A percentile compares a stretch with the other conserved stretches of the same genome.
These are phyloP conservation scores for Merluccius polli DNA, from an alignment of 2,797 vertebrate species.

Conservation along the genomic window DNA sequence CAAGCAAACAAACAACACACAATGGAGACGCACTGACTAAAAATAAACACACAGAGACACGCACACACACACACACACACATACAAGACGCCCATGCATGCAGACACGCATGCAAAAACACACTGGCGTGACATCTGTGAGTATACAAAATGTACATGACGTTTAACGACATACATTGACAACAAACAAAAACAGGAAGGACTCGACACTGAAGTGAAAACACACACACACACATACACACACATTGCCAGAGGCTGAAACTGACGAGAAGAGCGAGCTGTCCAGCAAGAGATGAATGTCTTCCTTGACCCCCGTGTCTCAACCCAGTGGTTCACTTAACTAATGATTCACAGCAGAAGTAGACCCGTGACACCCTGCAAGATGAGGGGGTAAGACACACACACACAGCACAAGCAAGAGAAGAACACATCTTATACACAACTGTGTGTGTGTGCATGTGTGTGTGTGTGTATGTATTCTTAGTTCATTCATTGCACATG, in stretches of 20 bases:
- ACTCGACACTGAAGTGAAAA: neutral
- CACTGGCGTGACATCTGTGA: neutral
- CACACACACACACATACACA: neutral
- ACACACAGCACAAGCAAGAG: neutral
- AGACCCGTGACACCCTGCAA: slow-evolving; percentile 31
- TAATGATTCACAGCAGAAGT: slow-evolving; percentile 52
- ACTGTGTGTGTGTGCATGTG: neutral
- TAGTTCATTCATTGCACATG: neutral
- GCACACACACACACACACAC: neutral
- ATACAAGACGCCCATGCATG: neutral
- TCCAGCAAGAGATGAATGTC: slow-evolving; percentile 47
- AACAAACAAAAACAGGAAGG: neutral
- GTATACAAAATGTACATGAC: neutral
- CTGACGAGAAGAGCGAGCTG: slow-evolving; percentile 39
- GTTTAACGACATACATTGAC: neutral
- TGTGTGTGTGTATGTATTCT: neutral
- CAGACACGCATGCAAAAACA: neutral
- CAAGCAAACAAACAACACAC: neutral
- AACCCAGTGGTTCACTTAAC: slow-evolving; percentile 42
- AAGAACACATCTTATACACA: neutral
- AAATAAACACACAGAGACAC: neutral
- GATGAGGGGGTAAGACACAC: slow-evolving; percentile 4
- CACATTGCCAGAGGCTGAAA: slow-evolving; percentile 1
- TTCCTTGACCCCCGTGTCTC: slow-evolving; percentile 36
- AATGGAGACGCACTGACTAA: neutral